Evolutionary conservation across 2,797 vertebrate genomes (phyloP).

Genomic region (Artibeus jamaicensis): DNA sequence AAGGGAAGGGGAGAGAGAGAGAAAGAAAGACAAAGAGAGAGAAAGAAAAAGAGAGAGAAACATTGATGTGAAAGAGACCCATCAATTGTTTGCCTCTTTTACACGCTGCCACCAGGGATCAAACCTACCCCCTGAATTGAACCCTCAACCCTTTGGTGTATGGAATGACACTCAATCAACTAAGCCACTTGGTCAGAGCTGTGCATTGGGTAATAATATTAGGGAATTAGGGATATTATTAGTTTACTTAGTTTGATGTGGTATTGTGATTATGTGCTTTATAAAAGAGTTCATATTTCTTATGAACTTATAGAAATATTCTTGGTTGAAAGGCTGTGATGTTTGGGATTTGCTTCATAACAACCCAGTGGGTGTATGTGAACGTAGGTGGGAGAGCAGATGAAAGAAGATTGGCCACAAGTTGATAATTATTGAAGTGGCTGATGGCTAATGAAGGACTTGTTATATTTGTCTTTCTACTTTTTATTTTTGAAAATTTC

Average conservation of each 20-base stretch:
- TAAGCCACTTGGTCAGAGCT: no score
- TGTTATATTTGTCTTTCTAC: constrained; percentile 25
- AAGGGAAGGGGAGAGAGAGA: background rate
- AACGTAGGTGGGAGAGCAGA: background rate
- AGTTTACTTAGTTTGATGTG: background rate
- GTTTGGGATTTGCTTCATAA: background rate
- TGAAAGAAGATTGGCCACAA: background rate
- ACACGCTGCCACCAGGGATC: background rate
- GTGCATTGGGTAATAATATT: background rate
- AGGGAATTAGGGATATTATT: background rate
- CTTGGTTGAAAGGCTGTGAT: background rate
- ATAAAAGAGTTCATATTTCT: background rate
- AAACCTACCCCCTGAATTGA: background rate
- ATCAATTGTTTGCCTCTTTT: background rate
- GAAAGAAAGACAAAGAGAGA: no score
- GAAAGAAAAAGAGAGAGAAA: no score
- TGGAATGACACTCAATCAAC: no score
- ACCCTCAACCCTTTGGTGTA: no score
- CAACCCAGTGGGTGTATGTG: background rate
- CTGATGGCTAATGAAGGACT: background rate
- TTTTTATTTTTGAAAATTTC: constrained; percentile 38
- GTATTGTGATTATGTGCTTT: background rate
- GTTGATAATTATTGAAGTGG: background rate
- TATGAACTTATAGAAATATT: background rate
- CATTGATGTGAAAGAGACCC: background rate